Percentiles rank a stretch among this genome's conserved stretches.
Evolutionary conservation across 1,140 invertebrate species (phyloP).

Genomic region (Drosophila orosa): DNA sequence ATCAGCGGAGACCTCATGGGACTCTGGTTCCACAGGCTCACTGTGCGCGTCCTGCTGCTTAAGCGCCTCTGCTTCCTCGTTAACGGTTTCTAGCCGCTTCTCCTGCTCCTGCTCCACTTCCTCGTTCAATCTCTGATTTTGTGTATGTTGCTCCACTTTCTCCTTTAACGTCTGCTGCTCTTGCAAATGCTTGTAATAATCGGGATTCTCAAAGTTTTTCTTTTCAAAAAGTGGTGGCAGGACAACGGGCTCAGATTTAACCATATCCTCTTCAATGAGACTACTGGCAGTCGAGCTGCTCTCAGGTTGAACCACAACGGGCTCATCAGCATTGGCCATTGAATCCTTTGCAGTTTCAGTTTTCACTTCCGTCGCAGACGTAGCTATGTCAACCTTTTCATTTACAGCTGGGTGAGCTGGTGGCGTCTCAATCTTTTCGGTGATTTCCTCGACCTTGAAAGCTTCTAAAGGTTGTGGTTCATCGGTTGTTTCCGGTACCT

Average conservation of each 20-base stretch:
- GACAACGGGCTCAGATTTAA: conserved; percentile 7
- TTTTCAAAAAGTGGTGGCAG: conserved; percentile 61
- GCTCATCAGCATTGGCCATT: neutral
- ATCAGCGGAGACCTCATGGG: neutral
- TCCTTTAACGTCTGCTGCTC: conserved; percentile 15
- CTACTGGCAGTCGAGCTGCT: neutral
- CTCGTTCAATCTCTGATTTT: neutral
- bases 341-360: conserved; percentile 1
- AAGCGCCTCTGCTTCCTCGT: neutral
- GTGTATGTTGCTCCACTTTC: neutral
- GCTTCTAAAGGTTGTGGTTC: conserved; percentile 3
- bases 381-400: neutral
- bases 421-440: neutral
- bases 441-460: neutral
- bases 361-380: neutral
- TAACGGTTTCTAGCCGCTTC: neutral
- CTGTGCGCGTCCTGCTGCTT: neutral
- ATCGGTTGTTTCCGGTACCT: neutral
- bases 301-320: neutral
- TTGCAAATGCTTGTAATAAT: conserved; percentile 59
- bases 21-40: neutral
- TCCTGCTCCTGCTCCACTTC: conserved; percentile 2
- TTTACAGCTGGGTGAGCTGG: too few species aligned
- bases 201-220: conserved; percentile 51
- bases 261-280: neutral